Conservation (phyloP, 2,797 vertebrate genomes). For the Sciurus vulgaris region DNA sequence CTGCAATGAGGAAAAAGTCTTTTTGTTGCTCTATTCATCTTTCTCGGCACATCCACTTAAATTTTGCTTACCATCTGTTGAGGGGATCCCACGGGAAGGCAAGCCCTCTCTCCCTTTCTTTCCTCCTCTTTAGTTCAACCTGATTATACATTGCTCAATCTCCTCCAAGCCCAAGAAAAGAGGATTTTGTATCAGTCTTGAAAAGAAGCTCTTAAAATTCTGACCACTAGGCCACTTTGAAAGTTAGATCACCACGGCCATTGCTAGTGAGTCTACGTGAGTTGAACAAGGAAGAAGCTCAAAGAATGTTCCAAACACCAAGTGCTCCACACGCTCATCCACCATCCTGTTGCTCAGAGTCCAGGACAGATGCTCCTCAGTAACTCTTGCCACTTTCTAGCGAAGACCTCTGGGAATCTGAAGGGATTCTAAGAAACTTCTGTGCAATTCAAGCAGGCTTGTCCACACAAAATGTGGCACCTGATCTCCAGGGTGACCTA, state of each 20-base stretch:
- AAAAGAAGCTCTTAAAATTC: background rate
- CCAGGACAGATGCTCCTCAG: background rate
- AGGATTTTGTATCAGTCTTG: background rate
- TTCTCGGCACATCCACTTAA: background rate
- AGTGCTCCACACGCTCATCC: rapidly evolving
- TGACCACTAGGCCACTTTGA: background rate
- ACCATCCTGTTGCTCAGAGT: background rate
- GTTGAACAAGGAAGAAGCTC: background rate
- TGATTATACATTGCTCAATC: background rate
- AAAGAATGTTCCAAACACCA: background rate
- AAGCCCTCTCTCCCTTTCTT: background rate
- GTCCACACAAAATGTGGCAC: background rate
- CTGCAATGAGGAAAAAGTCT: background rate
- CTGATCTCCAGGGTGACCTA: background rate
- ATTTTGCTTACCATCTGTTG: background rate
- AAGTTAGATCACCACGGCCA: background rate
- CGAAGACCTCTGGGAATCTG: background rate
- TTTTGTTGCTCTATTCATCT: background rate
- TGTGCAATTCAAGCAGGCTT: background rate
- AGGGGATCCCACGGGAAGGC: background rate
- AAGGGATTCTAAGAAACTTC: background rate
- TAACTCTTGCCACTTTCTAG: background rate
- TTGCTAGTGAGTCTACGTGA: background rate
- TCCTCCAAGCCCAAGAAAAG: background rate
- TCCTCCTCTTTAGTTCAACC: background rate